These are phyloP conservation scores for Volucella inanis DNA, from an alignment of 2,888 invertebrate species.

Conservation along the genomic window DNA sequence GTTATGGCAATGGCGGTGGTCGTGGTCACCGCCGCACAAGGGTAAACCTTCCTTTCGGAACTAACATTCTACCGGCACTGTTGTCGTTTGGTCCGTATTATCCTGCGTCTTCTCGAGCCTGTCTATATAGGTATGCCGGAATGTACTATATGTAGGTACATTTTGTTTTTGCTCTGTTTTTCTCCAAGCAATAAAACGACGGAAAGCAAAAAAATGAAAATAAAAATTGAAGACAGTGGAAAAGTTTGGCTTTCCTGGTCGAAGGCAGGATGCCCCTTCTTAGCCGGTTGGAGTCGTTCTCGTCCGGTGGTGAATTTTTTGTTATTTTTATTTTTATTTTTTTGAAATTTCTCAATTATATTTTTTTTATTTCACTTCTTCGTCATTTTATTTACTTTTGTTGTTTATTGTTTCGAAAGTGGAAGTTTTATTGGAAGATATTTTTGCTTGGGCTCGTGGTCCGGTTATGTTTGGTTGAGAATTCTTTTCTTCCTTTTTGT, in stretches of 20 bases:
- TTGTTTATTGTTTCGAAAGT: slow-evolving; percentile 72
- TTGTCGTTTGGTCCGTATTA: slow-evolving; percentile 24
- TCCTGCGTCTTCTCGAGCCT: slow-evolving; percentile 41
- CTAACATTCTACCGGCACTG: background rate
- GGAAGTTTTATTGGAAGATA: slow-evolving; percentile 67
- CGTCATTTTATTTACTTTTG: slow-evolving; percentile 69
- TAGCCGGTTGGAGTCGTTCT: background rate
- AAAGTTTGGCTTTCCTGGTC: slow-evolving; percentile 57
- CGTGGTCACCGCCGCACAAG: slow-evolving; percentile 35
- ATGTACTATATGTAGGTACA: background rate
- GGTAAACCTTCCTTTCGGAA: slow-evolving; percentile 39
- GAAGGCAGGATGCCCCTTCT: slow-evolving; percentile 2
- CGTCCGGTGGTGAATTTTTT: slow-evolving; percentile 26
- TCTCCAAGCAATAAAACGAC: slow-evolving; percentile 64
- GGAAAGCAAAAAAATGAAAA: slow-evolving; percentile 14
- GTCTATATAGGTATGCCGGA: slow-evolving; percentile 3
- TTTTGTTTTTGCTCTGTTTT: slow-evolving; percentile 32
- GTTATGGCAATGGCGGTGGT: background rate
- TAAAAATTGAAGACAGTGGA: slow-evolving; percentile 65
- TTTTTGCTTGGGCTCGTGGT: slow-evolving; percentile 41
- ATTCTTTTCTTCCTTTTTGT: slow-evolving; percentile 11
- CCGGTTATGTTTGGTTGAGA: slow-evolving; percentile 37
- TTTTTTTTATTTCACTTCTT: slow-evolving; percentile 64
- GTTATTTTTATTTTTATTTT: slow-evolving; percentile 16
- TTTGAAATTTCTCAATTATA: slow-evolving; percentile 64